phyloP scores from a whole-genome alignment of 1,140 invertebrate genomes.

The Vanessa tameamea region DNA sequence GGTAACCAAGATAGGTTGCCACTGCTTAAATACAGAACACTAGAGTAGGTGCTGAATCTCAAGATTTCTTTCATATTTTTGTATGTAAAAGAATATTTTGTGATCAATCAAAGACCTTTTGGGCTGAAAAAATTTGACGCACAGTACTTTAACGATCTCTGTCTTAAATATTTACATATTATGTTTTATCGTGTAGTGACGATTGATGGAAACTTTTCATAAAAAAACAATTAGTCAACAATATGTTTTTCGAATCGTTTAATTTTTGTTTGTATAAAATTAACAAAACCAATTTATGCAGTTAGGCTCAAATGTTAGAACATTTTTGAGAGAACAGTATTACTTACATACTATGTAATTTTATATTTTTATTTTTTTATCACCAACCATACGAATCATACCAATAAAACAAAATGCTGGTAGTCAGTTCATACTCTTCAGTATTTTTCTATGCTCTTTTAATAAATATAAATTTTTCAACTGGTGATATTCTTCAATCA shows the following conservation, averaged over 20 bases:
- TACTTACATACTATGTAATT: neutral
- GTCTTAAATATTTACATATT: neutral
- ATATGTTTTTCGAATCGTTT: no score
- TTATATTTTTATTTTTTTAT: neutral
- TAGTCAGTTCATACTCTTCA: slow-evolving; percentile 29
- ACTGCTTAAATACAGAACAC: slow-evolving; percentile 71
- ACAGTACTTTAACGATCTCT: slow-evolving; percentile 1
- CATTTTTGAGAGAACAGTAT: neutral
- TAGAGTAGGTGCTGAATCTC: slow-evolving; percentile 51
- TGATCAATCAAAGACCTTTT: slow-evolving; percentile 2
- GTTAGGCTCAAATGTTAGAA: no score
- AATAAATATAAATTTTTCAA: slow-evolving; percentile 11
- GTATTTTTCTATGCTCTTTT: slow-evolving; percentile 64
- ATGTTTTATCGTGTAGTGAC: neutral
- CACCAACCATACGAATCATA: neutral
- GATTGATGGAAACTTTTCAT: neutral
- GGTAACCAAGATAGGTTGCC: slow-evolving; percentile 75
- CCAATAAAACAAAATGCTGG: neutral
- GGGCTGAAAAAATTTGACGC: neutral
- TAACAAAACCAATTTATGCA: no score
- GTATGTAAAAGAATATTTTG: slow-evolving; percentile 15
- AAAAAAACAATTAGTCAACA: neutral
- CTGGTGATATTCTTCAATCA: slow-evolving; percentile 24
- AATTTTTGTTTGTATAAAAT: no score
- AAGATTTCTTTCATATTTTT: slow-evolving; percentile 28